These are phyloP conservation scores for Drosophila peninsularis DNA, from an alignment of 2,888 invertebrate species.

Conservation along the genomic window DNA sequence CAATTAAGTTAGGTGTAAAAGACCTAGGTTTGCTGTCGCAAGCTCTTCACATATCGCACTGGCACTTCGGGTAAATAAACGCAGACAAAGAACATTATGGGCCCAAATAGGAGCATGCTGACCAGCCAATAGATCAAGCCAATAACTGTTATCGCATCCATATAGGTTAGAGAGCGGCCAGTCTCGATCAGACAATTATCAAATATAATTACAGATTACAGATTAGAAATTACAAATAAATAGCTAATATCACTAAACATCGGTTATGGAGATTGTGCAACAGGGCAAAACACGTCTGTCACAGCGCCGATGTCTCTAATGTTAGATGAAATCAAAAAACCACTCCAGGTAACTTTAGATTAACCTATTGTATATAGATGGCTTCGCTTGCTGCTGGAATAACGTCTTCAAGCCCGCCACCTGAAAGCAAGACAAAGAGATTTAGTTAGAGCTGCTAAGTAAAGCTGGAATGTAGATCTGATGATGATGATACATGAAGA, in stretches of 20 bases:
- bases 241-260: constrained; percentile 79
- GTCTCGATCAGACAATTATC: constrained; percentile 59
- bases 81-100: constrained; percentile 87
- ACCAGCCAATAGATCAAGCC: constrained; percentile 87
- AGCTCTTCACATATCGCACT: constrained; percentile 88
- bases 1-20: constrained; percentile 35
- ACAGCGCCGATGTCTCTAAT: constrained; percentile 71
- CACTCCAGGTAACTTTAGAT: constrained; percentile 66
- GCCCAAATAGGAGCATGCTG: constrained; percentile 88
- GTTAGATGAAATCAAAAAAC: constrained; percentile 33
- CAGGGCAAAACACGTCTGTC: constrained; percentile 55
- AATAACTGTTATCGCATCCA: constrained; percentile 74
- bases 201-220: constrained; percentile 15
- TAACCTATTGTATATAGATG: constrained; percentile 34
- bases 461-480: no score
- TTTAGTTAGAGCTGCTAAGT: constrained; percentile 14
- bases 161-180: constrained; percentile 40
- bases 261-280: constrained; percentile 61
- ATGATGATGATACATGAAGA: background rate
- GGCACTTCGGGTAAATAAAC: constrained; percentile 90
- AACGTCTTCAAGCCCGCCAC: constrained; percentile 67
- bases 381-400: constrained; percentile 35
- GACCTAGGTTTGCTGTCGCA: constrained; percentile 64
- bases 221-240: constrained; percentile 53
- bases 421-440: constrained; percentile 32